Evolutionary conservation across 2,113 vertebrate species (phyloP), one percentile per base, ranked within the genome.

Genomic region (Bufo bufo): DNA sequence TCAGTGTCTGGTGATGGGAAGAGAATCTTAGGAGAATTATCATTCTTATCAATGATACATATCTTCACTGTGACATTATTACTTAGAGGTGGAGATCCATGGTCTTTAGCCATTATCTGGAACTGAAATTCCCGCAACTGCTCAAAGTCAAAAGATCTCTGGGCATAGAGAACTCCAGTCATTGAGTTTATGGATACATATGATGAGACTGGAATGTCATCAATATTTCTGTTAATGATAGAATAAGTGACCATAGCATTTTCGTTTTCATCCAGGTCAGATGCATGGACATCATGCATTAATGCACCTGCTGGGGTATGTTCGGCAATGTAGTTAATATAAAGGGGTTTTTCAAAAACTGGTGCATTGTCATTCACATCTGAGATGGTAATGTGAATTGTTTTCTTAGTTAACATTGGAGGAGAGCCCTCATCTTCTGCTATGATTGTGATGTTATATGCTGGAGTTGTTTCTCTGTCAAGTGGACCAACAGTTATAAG

Each of bases 231-330:
- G 89, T 94, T 92, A 90, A 91, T 75, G 50, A 97, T 94, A 84
- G 95, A 96, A 86, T 97, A 97, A 45, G 94, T 94, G 81, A 97
- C 87, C 84, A 92, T 94, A 83, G 95, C 95, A 77, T 97, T 97
- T 86, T 97, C 93, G 4, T 95, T 92, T 13, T 94, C 92, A 91
- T 97, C 96, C 0, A 95, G 94, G 91, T 97, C 96, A 0, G 69
- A 74, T 61, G 96, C 96, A 52, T 93, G 96, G n/a, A 97, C 89
- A 1, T 93, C 93, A 56, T 93, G 95, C 84, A 96, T 89, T 61
- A 95, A 91, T 0, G 94, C 92, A 2, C 96, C 96, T 17, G 94
- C 95, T 33, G 90, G 91, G 59, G 97, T 97, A 74, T 97, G 97
- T 91, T 97, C 96, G 87, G 92, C 85, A 0, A 97, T 80, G n/a